Evolutionary conservation across 2,888 invertebrate species (phyloP), one percentile per base, ranked within the genome.

Genomic region (Sphecodes monilicornis): DNA sequence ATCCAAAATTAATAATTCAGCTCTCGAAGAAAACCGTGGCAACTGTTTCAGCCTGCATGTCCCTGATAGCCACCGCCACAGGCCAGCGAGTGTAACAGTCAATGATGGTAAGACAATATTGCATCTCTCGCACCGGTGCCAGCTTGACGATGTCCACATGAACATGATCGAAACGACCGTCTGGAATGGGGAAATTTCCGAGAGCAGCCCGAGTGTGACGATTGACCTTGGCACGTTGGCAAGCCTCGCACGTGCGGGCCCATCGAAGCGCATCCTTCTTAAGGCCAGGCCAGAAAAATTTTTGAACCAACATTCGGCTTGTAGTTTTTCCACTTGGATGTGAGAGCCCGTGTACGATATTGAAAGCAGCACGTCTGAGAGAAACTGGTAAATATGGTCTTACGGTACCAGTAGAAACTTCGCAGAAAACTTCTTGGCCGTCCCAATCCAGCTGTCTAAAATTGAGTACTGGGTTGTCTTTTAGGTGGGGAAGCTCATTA

Each of bases 1-100:
- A 85, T 6, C 94, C 93, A 76, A 92, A 94, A 6, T 91, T 84
- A 3, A 91, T 68, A 5, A 94, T 86, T 93, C 93, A 94, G 6
- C 86, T 69, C 1, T 36, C 43, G 57, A 88, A 86, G 46, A 94
- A 91, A 0, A 90, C 88, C 0, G 76, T 64, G 0, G 92, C 92
- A 0, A 93, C 90, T 0, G 92, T 92, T 46, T 90, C 88, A 1
- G 93, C 92, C 22, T 89, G 86, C 46, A 92, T 91, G 80, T 94
- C 86, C 36, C 70, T 69, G 1, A 94, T 41, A 0, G 94, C 94
- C 18, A 92, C 82, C 0, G 92, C 93, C 43, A 91, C 91, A 6
- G 92, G 91, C 92, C 92, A 93, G 18, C 69, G 32, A 3, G 16
- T 36, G 32, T 36, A 29, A 1, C 66, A 36, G 66, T 66, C 66